Conservation (phyloP, 30 jellyfish, hydroid and myxozoan species). For the Aurelia coerulea region DNA sequence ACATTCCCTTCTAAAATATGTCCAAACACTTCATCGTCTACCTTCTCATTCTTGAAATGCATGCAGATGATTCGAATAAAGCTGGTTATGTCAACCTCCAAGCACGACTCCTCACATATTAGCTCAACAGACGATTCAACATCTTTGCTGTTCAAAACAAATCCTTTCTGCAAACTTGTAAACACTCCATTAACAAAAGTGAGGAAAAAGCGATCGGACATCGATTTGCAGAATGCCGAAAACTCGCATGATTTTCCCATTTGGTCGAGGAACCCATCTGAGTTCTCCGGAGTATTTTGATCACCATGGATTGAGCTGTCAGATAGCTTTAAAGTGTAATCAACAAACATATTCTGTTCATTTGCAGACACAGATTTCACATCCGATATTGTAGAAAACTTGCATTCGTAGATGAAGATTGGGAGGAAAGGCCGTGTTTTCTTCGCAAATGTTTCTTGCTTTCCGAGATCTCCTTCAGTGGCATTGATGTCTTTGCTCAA, state of each 20-base stretch:
- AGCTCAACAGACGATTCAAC: conserved; percentile 92
- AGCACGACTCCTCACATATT: conserved; percentile 91
- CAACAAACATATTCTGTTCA: conserved; percentile 23
- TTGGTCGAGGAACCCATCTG: conserved; percentile 16
- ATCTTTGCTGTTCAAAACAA: conserved; percentile 64
- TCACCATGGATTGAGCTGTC: neutral
- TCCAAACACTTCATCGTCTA: conserved; percentile 88
- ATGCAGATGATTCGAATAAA: conserved; percentile 78
- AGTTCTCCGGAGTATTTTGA: neutral
- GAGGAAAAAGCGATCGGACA: conserved; percentile 85
- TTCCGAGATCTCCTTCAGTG: too few species aligned
- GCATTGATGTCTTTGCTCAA: too few species aligned
- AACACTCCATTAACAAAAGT: conserved; percentile 91
- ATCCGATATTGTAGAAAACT: conserved; percentile 51
- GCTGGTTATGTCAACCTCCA: conserved; percentile 86
- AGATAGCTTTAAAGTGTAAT: conserved; percentile 35
- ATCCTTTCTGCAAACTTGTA: conserved; percentile 72
- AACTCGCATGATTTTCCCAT: conserved; percentile 33
- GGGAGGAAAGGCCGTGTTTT: conserved; percentile 40
- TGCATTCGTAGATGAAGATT: conserved; percentile 58
- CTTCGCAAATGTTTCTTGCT: neutral
- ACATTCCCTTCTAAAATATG: conserved; percentile 32
- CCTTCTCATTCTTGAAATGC: conserved; percentile 67
- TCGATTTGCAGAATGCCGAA: conserved; percentile 52
- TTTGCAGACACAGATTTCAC: conserved; percentile 7